Base-by-base conservation (phyloP, 2,113 vertebrate genomes). In the Tachysurus fulvidraco region DNA sequence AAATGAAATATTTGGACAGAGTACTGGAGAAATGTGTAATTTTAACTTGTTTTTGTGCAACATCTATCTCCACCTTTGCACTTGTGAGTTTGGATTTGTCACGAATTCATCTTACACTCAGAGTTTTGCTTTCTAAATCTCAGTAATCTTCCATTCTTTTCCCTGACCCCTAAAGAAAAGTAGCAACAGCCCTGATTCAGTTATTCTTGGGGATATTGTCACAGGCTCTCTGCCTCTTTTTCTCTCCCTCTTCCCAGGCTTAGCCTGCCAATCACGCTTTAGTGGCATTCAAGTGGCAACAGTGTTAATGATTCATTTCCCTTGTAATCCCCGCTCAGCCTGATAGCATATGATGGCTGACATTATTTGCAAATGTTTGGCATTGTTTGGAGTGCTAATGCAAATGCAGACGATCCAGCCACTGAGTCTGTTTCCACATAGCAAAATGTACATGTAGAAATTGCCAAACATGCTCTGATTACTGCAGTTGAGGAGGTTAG, bases 281-380 rank as follows among this genome's bases (percentile, higher is more conserved):
- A 89, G 92, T 91, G 25, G 89, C 91, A 91, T 93, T 93, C 85
- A 92, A 93, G 94, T 92, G 92, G 91, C 93, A 93, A 91, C 90
- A 90, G 93, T 92, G 93, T 93, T 94, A 94, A 94, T 94, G 93
- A 94, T 94, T 93, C 81, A 92, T 93, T 93, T 94, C 91, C 92
- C 90, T 91, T 94, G 93, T 95, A 93, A 94, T 94, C 93, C 92
- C 88, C 13, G 91, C 92, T 93, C 91, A 91, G 91, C 84, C 93
- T 93, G 92, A 94, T 94, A 94, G 93, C 93, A 91, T 87, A 87
- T 91, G 91, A 93, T 88, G 92, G 91, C 89, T 87, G 92, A 86
- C 78, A 88, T 92, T 93, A 91, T 94, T 93, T 93, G 90, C 21
- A 74, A 86, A 92, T 90, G 90, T 93, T 93, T 93, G 90, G 89